phyloP scores from a whole-genome alignment of 2,888 invertebrate genomes.

The Digitonthophagus gazella region DNA sequence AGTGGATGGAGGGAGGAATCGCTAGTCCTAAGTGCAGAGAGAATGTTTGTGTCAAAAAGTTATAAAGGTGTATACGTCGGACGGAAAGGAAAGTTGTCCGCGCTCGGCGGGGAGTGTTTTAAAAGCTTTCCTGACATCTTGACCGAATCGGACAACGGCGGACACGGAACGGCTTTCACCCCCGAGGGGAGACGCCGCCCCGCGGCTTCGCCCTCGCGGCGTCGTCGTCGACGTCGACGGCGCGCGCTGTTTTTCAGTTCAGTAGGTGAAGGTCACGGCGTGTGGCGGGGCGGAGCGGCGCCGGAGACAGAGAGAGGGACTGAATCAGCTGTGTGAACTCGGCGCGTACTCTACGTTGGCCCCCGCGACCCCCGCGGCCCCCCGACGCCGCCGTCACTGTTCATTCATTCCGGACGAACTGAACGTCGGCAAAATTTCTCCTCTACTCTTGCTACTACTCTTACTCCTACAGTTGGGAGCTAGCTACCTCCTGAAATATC shows the following conservation, averaged over 20 bases:
- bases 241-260: constrained; percentile 44
- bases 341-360: constrained; percentile 2
- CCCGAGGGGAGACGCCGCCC: constrained; percentile 31
- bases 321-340: constrained; percentile 14
- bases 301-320: constrained; percentile 25
- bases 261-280: constrained; percentile 47
- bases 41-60: neutral
- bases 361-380: constrained; percentile 1
- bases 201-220: neutral
- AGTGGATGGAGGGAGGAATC: neutral
- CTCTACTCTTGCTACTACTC: constrained; percentile 3
- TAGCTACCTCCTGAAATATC: no score
- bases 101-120: constrained; percentile 45
- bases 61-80: constrained; percentile 11
- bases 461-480: no score
- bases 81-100: constrained; percentile 14
- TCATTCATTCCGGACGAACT: constrained; percentile 12
- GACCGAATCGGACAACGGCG: constrained; percentile 53
- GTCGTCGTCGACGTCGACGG: constrained; percentile 2
- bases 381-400: constrained; percentile 8
- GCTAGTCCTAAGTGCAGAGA: neutral
- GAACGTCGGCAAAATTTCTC: constrained; percentile 9
- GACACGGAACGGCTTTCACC: constrained; percentile 55
- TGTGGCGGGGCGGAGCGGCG: constrained; percentile 28
- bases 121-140: constrained; percentile 56